Conservation (phyloP, 2,113 vertebrate species). For the Sula dactylatra region DNA sequence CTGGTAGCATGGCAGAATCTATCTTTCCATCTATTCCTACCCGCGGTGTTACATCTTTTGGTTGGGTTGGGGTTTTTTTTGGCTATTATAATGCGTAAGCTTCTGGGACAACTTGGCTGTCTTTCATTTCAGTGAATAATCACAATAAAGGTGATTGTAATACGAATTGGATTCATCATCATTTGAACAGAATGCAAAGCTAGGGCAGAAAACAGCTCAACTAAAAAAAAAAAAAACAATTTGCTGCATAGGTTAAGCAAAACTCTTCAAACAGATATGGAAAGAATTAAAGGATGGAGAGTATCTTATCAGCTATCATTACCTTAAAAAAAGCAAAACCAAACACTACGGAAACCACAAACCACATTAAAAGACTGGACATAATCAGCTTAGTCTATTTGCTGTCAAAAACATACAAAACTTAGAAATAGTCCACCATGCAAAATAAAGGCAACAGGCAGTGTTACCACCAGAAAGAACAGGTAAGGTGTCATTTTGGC, state of each 20-base stretch:
- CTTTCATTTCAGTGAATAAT: neutral
- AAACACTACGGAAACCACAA: neutral
- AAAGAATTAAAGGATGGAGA: neutral
- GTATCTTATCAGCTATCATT: neutral
- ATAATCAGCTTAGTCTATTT: neutral
- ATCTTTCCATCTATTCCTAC: neutral
- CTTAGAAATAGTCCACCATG: neutral
- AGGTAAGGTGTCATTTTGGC: neutral
- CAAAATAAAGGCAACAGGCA: neutral
- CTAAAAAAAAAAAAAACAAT: neutral
- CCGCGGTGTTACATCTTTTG: neutral
- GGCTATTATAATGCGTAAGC: neutral
- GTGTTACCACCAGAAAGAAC: neutral
- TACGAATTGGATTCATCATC: neutral
- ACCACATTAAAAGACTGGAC: neutral
- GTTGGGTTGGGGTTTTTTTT: neutral
- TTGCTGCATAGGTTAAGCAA: neutral
- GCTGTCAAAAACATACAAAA: neutral
- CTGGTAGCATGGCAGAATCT: neutral
- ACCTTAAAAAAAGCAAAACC: neutral
- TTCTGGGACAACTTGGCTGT: neutral
- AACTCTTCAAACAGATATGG: neutral
- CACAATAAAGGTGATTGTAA: neutral
- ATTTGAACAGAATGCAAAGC: neutral
- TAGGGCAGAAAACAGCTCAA: neutral